A percentile compares a stretch with the other conserved stretches of the same genome.
Conservation (phyloP, 2,888 invertebrate species). For the Isoperla grammatica region DNA sequence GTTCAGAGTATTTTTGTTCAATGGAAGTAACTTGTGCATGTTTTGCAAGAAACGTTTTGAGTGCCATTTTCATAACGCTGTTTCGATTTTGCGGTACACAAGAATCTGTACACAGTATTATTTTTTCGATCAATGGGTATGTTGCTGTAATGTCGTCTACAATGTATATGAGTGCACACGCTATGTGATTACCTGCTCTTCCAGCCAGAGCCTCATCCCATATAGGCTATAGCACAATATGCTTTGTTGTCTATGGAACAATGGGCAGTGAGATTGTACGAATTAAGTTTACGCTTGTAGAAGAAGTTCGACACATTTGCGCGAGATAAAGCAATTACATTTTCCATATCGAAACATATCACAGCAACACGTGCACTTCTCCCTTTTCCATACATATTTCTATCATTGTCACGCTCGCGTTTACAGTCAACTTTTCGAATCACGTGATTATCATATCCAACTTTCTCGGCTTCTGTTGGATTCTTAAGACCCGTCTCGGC, state of each 20-base stretch:
- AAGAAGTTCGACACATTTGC: constrained; percentile 6
- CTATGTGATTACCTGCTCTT: not conserved
- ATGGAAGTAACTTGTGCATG: not conserved
- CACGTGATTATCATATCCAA: not conserved
- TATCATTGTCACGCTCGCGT: not conserved
- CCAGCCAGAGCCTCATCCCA: constrained; percentile 5
- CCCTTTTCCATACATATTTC: not conserved
- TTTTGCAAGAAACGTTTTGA: not conserved
- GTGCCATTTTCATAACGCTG: constrained; percentile 24
- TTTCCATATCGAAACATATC: not conserved
- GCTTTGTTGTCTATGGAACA: not conserved
- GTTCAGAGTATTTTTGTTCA: not conserved
- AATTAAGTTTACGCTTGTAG: not conserved
- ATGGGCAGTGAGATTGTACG: constrained; percentile 1
- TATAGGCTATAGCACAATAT: not conserved
- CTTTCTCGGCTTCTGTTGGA: not conserved
- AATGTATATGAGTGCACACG: not conserved
- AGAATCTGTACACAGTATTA: constrained; percentile 28
- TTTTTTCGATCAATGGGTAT: constrained; percentile 16
- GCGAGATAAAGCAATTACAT: not conserved
- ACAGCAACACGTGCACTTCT: not conserved
- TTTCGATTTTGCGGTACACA: constrained; percentile 28
- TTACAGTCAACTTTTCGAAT: not conserved
- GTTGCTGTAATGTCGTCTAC: not conserved
- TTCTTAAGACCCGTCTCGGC: too few relatives aligned